Percentiles rank a stretch among this genome's conserved stretches.
Conservation (phyloP, 2,797 vertebrate genomes). For the Ceryle rudis region DNA sequence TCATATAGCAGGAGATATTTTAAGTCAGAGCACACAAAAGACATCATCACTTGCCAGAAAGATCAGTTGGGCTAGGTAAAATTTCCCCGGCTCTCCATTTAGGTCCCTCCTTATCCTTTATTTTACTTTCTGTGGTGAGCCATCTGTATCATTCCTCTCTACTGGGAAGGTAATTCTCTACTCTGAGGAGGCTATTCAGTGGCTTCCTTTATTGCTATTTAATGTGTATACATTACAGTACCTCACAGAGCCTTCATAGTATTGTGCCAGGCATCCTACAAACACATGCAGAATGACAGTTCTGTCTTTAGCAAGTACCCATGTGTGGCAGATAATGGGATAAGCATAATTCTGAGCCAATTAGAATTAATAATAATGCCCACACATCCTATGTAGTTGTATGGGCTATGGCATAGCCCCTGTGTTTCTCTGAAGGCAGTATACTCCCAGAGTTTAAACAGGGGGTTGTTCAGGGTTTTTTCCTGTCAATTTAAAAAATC, state of each 20-base stretch:
- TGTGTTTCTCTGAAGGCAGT: not conserved
- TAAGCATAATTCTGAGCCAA: not conserved
- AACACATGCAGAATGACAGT: not conserved
- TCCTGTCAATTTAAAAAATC: not conserved
- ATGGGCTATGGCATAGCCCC: not conserved
- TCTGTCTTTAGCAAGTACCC: not conserved
- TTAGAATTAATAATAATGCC: not conserved
- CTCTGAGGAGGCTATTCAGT: not conserved
- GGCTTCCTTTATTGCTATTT: not conserved
- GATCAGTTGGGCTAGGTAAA: not conserved
- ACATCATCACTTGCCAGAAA: not conserved
- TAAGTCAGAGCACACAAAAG: not conserved
- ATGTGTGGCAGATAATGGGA: not conserved
- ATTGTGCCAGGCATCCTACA: not conserved
- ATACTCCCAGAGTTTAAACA: not conserved
- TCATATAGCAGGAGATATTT: not conserved
- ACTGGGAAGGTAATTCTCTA: not conserved
- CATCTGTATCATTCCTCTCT: not conserved
- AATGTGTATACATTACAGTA: not conserved
- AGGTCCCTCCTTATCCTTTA: not conserved
- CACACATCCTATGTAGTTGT: not conserved
- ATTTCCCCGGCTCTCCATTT: not conserved
- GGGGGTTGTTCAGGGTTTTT: not conserved
- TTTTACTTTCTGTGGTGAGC: not conserved
- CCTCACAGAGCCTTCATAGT: not conserved